Conservation (phyloP, 2,888 invertebrate species). For the Mamestra brassicae region DNA sequence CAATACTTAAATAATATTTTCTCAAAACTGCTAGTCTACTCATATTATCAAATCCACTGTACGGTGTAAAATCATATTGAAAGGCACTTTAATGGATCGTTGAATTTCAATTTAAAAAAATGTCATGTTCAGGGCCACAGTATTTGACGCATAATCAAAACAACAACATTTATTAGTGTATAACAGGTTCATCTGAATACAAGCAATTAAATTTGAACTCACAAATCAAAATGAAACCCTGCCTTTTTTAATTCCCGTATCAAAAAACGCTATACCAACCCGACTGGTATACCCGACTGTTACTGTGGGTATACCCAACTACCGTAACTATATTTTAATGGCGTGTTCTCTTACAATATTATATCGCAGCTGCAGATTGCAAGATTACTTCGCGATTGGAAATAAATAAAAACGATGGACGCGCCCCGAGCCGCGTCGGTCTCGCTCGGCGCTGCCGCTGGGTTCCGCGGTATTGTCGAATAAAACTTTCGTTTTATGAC, state of each 20-base stretch:
- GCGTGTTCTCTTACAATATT: slow-evolving; percentile 45
- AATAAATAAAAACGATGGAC: slow-evolving; percentile 67
- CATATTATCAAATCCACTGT: no score
- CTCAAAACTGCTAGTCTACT: no score
- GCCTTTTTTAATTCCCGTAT: neutral
- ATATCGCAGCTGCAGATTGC: slow-evolving; percentile 62
- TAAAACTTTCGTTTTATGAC: slow-evolving; percentile 44
- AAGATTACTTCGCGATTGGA: slow-evolving; percentile 71
- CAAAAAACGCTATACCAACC: neutral
- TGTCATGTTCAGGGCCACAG: neutral
- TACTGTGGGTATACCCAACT: slow-evolving; percentile 9
- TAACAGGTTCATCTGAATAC: neutral
- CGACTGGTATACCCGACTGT: neutral
- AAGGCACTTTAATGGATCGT: neutral
- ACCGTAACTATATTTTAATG: slow-evolving; percentile 36
- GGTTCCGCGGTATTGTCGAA: slow-evolving; percentile 42
- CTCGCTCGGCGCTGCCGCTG: slow-evolving; percentile 28
- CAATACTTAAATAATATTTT: no score
- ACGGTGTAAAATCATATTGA: no score
- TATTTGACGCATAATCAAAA: neutral
- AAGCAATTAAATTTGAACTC: slow-evolving; percentile 2
- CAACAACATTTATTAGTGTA: neutral
- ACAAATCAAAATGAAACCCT: neutral
- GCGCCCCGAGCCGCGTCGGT: neutral
- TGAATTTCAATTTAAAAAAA: slow-evolving; percentile 1